Conservation (phyloP, 2,113 vertebrate genomes). For the Aspiorhynchus laticeps region DNA sequence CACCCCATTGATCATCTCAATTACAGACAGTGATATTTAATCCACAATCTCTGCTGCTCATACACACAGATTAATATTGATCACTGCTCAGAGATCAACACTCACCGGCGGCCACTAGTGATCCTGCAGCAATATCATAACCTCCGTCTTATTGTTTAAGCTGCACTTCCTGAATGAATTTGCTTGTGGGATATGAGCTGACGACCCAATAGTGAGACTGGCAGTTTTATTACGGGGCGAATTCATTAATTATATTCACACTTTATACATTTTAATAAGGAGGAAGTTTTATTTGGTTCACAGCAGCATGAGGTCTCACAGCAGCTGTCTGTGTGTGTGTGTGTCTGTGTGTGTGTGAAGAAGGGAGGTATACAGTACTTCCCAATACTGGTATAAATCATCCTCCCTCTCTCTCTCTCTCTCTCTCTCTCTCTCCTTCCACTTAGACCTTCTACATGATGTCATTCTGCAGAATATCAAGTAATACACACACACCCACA, state of each 20-base stretch:
- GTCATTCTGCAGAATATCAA: constrained; percentile 53
- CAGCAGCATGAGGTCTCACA: background rate
- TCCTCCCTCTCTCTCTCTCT: background rate
- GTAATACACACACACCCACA: constrained; percentile 34
- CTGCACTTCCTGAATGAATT: constrained; percentile 5
- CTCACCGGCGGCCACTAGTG: background rate
- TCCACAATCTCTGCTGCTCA: constrained; percentile 39
- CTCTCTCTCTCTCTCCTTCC: background rate
- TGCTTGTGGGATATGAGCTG: background rate
- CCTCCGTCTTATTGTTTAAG: background rate
- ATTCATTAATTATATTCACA: constrained; percentile 7
- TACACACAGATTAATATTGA: constrained; percentile 51
- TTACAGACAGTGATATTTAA: constrained; percentile 50
- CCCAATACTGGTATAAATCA: constrained; percentile 30
- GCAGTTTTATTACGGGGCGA: background rate
- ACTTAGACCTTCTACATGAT: constrained; percentile 46
- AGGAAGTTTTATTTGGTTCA: constrained; percentile 16
- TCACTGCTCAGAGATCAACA: constrained; percentile 2
- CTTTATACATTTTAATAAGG: constrained; percentile 20
- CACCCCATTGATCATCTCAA: constrained; percentile 48
- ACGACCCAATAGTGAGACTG: background rate
- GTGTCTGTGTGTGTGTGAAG: background rate
- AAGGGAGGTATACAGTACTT: background rate
- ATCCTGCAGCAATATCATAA: constrained; percentile 12
- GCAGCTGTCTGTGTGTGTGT: background rate